Percentiles rank a stretch among this genome's conserved stretches.
Conservation (phyloP, 2,888 invertebrate species). For the Catotricha subobsoleta region DNA sequence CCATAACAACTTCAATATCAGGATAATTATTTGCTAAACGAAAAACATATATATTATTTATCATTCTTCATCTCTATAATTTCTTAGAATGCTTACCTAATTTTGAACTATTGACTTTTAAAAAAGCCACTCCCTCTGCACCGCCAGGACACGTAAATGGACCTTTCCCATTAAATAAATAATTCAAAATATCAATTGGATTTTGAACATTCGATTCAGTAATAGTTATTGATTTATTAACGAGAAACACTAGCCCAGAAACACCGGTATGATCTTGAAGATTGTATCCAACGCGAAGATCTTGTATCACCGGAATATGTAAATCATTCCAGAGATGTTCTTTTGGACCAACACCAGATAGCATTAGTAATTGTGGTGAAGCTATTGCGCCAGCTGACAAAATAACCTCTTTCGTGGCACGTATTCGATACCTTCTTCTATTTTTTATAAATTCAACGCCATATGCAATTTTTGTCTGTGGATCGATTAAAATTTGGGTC, state of each 20-base stretch:
- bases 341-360: conserved; percentile 62
- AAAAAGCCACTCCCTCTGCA: conserved; percentile 55
- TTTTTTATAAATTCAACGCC: conserved; percentile 55
- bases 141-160: conserved; percentile 62
- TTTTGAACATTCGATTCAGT: conserved; percentile 38
- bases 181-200: conserved; percentile 42
- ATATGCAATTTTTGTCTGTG: conserved; percentile 36
- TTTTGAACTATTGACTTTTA: conserved; percentile 42
- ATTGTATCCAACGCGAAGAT: conserved; percentile 63
- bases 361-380: conserved; percentile 69
- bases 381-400: conserved; percentile 66
- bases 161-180: conserved; percentile 42
- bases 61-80: not conserved
- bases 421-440: conserved; percentile 31
- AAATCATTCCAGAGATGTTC: conserved; percentile 39
- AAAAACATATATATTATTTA: not conserved
- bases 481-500: conserved; percentile 47
- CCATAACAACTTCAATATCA: conserved; percentile 65
- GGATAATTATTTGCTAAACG: conserved; percentile 33
- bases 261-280: conserved; percentile 66
- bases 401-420: conserved; percentile 56
- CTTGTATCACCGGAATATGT: conserved; percentile 41
- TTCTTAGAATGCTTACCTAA: conserved; percentile 16
- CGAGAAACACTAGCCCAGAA: conserved; percentile 50
- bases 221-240: conserved; percentile 48